phyloP scores from a whole-genome alignment of 2,797 vertebrate genomes.

The Rhinichthys osculus region DNA sequence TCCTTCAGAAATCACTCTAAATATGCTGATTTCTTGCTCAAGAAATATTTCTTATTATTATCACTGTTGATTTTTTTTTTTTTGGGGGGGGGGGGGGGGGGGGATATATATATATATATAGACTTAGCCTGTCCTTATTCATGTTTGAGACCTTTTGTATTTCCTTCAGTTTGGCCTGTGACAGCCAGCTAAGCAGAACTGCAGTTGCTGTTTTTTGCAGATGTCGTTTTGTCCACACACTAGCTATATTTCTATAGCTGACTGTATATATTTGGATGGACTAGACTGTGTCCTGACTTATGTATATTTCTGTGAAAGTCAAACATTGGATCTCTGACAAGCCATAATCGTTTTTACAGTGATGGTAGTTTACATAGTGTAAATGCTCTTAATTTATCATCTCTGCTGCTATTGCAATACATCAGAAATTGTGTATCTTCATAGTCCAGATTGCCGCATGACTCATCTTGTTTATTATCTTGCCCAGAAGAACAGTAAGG shows the following conservation, averaged over 20 bases:
- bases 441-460: neutral
- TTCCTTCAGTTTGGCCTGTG: constrained; percentile 42
- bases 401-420: constrained; percentile 20
- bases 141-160: constrained; percentile 36
- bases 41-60: too few species aligned
- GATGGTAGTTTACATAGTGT: constrained; percentile 36
- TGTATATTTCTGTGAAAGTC: constrained; percentile 48
- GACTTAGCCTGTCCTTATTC: neutral
- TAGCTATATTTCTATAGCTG: constrained; percentile 64
- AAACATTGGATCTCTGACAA: constrained; percentile 43
- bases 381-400: constrained; percentile 49
- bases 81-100: too few species aligned
- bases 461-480: constrained; percentile 16
- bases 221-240: constrained; percentile 65
- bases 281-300: constrained; percentile 39
- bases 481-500: neutral
- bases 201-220: constrained; percentile 57
- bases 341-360: neutral
- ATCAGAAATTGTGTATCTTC: constrained; percentile 28
- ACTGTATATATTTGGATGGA: constrained; percentile 57
- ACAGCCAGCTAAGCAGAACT: constrained; percentile 47
- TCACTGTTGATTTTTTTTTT: too few species aligned
- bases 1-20: too few species aligned
- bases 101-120: too few species aligned
- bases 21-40: too few species aligned